Evolutionary conservation across 2,888 invertebrate genomes (phyloP).

Genomic region (Gymnocheta viridis): DNA sequence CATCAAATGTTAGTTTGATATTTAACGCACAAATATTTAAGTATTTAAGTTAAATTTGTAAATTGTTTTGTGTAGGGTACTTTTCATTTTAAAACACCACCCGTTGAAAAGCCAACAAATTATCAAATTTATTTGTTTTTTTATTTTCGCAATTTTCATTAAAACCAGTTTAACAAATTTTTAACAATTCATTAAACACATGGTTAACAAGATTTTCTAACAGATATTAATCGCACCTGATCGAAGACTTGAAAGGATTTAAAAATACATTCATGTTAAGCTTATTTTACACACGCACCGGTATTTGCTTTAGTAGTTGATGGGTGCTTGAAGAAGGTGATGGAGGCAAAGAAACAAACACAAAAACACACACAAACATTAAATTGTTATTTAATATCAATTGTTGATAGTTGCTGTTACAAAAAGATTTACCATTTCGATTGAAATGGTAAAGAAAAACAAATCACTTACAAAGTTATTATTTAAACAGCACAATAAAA

Average conservation of each 20-base stretch:
- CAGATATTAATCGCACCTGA: conserved; percentile 60
- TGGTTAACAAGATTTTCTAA: conserved; percentile 62
- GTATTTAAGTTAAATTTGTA: too few species aligned
- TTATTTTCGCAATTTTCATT: conserved; percentile 29
- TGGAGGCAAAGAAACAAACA: neutral
- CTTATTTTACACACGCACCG: conserved; percentile 6
- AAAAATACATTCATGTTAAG: neutral
- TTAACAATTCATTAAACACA: conserved; percentile 65
- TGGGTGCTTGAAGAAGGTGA: too few species aligned
- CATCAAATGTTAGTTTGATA: too few species aligned
- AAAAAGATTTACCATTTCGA: conserved; percentile 11
- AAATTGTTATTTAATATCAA: conserved; percentile 55
- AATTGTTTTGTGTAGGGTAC: neutral
- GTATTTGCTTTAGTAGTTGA: too few species aligned
- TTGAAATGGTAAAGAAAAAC: neutral
- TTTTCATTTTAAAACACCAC: neutral
- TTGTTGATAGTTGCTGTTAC: conserved; percentile 12
- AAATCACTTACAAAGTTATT: neutral
- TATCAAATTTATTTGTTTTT: neutral
- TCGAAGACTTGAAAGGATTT: conserved; percentile 56
- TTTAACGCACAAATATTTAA: too few species aligned
- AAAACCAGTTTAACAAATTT: conserved; percentile 48
- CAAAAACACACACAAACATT: neutral
- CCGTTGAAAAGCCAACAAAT: neutral
- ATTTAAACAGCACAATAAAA: neutral